A percentile compares a stretch with the other conserved stretches of the same genome.
Evolutionary conservation across 2,797 vertebrate species (phyloP).

Genomic region (Loriculus beryllinus): DNA sequence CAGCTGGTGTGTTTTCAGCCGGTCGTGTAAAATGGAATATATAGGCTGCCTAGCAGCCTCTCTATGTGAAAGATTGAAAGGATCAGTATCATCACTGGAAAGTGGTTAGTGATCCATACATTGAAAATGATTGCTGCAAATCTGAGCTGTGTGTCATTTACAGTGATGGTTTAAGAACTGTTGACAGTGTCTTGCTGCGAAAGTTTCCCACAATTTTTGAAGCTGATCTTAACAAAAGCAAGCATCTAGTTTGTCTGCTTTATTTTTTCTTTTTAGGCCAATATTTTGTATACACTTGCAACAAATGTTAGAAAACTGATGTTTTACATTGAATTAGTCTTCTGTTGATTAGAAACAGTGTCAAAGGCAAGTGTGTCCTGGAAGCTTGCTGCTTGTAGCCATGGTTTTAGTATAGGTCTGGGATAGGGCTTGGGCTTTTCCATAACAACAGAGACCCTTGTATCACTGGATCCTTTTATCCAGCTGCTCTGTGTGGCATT

Average conservation of each 20-base stretch:
- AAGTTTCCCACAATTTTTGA: neutral
- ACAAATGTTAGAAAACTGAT: neutral
- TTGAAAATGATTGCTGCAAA: neutral
- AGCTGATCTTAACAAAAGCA: neutral
- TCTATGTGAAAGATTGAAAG: accelerated
- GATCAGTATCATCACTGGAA: neutral
- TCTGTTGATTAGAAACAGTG: neutral
- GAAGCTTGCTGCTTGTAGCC: neutral
- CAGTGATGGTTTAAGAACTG: neutral
- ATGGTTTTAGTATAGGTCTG: neutral
- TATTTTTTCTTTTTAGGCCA: neutral
- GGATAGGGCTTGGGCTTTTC: neutral
- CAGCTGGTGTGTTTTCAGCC: neutral
- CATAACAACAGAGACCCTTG: neutral
- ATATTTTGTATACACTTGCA: neutral
- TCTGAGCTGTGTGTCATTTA: neutral
- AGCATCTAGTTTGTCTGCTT: neutral
- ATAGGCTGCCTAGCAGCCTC: neutral
- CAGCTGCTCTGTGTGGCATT: neutral
- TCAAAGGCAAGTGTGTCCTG: neutral
- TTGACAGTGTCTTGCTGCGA: neutral
- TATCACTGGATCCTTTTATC: neutral
- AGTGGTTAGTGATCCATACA: neutral
- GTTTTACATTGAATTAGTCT: neutral
- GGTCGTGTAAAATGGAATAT: neutral